These are phyloP conservation scores for Dendronephthya gigantea DNA, from an alignment of 64 coral and sea anemone species.

Conservation along the genomic window DNA sequence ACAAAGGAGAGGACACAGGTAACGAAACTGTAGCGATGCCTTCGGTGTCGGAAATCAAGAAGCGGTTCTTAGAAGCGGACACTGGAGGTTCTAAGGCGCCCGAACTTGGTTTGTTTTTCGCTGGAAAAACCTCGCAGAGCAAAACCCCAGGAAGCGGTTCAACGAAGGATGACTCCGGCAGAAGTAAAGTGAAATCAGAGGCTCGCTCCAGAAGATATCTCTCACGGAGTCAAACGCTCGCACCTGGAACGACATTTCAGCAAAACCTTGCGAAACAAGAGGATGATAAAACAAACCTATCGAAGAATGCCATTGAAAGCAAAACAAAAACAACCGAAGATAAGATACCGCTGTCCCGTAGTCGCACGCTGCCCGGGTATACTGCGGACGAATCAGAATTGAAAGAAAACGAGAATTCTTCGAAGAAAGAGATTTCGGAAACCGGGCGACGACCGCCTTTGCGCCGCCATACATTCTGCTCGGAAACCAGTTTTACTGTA, in stretches of 20 bases:
- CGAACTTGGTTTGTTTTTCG: background rate
- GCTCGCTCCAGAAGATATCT: background rate
- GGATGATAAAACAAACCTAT: background rate
- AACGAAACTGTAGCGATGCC: background rate
- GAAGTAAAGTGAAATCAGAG: background rate
- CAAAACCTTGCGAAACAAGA: background rate
- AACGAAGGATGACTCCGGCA: background rate
- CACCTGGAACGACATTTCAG: background rate
- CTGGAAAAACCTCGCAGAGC: background rate
- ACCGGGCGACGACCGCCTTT: background rate
- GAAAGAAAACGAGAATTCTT: background rate
- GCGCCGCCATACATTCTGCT: background rate
- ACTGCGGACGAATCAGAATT: background rate
- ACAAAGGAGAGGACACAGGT: background rate
- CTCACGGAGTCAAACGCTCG: background rate
- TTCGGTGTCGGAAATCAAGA: background rate
- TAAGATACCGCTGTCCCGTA: background rate
- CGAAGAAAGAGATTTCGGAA: background rate
- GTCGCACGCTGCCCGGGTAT: background rate
- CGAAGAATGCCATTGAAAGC: background rate
- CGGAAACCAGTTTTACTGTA: background rate
- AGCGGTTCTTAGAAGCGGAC: background rate
- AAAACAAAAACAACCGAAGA: background rate
- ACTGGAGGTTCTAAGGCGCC: background rate
- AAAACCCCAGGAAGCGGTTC: background rate